Conservation (phyloP, 2,888 invertebrate genomes). For the Caenorhabditis plicata region DNA sequence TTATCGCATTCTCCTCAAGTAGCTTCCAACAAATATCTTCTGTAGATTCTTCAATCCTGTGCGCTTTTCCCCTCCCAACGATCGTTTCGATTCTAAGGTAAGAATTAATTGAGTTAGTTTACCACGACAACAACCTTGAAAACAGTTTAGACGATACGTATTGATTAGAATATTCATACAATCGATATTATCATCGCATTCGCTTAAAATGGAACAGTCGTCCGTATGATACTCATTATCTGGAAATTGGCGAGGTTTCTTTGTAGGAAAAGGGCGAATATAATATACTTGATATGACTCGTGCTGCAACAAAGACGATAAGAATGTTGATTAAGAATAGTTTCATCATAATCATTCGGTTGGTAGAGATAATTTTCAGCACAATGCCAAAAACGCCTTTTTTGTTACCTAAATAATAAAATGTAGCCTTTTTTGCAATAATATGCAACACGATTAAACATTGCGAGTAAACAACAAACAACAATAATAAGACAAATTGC, state of each 20-base stretch:
- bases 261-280: conserved; percentile 1
- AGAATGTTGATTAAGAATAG: too few relatives aligned
- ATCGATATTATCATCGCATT: conserved; percentile 10
- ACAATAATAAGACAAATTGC: too few relatives aligned
- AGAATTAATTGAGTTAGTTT: neutral
- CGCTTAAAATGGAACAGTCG: conserved; percentile 17
- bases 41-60: conserved; percentile 23
- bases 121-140: neutral
- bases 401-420: too few relatives aligned
- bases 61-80: conserved; percentile 24
- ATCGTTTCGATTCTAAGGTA: conserved; percentile 18
- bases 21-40: conserved; percentile 25
- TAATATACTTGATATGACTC: neutral
- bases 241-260: neutral
- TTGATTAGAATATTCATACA: conserved; percentile 14
- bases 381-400: too few relatives aligned
- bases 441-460: too few relatives aligned
- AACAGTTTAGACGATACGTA: conserved; percentile 20
- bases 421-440: too few relatives aligned
- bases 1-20: conserved; percentile 23
- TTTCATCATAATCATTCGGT: too few relatives aligned
- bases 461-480: too few relatives aligned
- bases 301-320: too few relatives aligned
- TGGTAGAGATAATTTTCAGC: too few relatives aligned
- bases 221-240: conserved; percentile 10